Conservation (phyloP, 2,113 vertebrate species). For the Thunnus thynnus region DNA sequence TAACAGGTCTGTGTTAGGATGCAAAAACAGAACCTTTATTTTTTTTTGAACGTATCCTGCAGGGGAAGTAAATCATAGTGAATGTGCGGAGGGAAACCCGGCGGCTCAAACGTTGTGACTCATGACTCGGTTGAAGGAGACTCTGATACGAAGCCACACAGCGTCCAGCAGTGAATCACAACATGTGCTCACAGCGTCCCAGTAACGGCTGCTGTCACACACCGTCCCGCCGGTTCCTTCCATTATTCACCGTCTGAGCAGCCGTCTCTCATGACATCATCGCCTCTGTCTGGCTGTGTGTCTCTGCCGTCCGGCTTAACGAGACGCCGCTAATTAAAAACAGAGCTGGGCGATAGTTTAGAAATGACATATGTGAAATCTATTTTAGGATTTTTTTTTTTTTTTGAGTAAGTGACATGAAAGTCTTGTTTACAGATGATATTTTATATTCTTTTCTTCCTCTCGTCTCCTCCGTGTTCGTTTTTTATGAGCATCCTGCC, state of each 20-base stretch:
- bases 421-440: too few species aligned
- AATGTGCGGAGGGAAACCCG: neutral
- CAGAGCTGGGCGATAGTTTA: too few species aligned
- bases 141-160: neutral
- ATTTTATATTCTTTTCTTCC: neutral
- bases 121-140: neutral
- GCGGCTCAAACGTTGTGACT: neutral
- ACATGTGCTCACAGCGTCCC: neutral
- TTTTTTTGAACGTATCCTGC: too few species aligned
- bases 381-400: too few species aligned
- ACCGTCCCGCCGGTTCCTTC: neutral
- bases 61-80: neutral
- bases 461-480: too few species aligned
- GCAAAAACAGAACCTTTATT: too few species aligned
- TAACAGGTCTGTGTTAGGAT: too few species aligned
- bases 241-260: slow-evolving; percentile 15
- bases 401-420: too few species aligned
- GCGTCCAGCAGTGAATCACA: slow-evolving; percentile 25
- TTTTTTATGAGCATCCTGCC: neutral
- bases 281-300: neutral
- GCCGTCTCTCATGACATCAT: neutral
- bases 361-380: too few species aligned
- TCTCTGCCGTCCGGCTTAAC: neutral
- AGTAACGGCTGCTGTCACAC: neutral
- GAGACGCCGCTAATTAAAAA: neutral